Evolutionary conservation across 2,113 vertebrate species (phyloP), one percentile per base, ranked within the genome.

Genomic region (Asarcornis scutulata): DNA sequence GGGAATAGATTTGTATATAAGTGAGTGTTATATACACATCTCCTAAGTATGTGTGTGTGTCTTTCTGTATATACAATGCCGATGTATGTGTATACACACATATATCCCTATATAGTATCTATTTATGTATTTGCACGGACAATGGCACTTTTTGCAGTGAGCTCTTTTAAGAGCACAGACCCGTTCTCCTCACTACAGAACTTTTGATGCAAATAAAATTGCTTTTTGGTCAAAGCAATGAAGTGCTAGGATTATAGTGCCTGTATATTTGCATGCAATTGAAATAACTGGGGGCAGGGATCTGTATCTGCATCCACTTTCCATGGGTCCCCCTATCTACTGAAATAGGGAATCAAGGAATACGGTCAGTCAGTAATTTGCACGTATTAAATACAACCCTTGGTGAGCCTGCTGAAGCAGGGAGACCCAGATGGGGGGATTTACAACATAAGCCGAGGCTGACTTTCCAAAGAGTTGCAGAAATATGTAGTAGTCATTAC

Each of bases 1-100:
- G 48, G 82, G 80, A 91, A 91, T 84, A 90, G 93, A 95, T 93
- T 87, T 96, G 96, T 95, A 12, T 95, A 93, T 96, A 86, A 95
- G 60, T 80, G 83, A 94, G 91, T 58, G 79, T 60, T 92, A 95
- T 69, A 91, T 88, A 88, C 46, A 82, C 81, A 86, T 96, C 82
- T 88, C 66, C 68, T 84, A 89, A 92, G 83, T 95, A 94, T 20
- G 83, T 91, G 92, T 78, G 72, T 73, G 63, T 86, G 66, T 84
- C 86, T 86, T 46, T 91, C 80, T 94, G 80, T 91, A 74, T 93
- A 93, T 86, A 93, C 53, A 85, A 50, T 62, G 50, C 52, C 93
- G 78, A 1, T 78, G 78, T 46, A 25, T 87, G 72, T 87, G 67
- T 92, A 88, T 83, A 90, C 76, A 91, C 29, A 38, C 81, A 46